Evolutionary conservation across 2,888 invertebrate genomes (phyloP), one percentile per base, ranked within the genome.

Genomic region (Cephus pulcher): DNA sequence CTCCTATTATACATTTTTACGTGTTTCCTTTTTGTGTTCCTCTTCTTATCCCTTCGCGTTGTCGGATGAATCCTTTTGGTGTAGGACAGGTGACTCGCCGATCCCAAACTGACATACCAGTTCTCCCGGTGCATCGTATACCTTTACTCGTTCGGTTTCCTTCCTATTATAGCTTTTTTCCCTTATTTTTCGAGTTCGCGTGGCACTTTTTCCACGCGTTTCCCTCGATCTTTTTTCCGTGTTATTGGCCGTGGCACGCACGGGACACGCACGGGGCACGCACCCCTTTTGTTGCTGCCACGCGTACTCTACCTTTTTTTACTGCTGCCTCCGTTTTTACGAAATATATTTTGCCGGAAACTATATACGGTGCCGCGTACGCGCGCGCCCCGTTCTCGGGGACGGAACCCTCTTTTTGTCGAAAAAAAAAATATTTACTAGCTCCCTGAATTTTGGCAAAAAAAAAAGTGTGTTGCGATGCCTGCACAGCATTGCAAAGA

Each of bases 281-380:
- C 82, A 82, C 80, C 82, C 82, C 79, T 83, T 83, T 80, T 81
- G 79, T 81, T 56, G 75, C 34, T 40, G 79, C 79, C 83, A 82
- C 83, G 82, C 82, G 83, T 80, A 15, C 40, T 40, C 40, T 40
- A 40, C 15, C 40, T 40, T 40, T 40, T 40, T 78, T 74, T 34
- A 76, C 80, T 35, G 40, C 40, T 73, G 80, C 80, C 80, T 82
- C 83, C 81, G 79, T 12, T 70, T 70, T 70, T 70, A 11, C 70
- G 33, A 70, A 12, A 83, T 81, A 82, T 82, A 35, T 83, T 78
- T 73, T 73, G 32, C 35, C 75, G 75, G 70, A 76, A 78, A 71
- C 32, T 34, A 73, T 40, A 40, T 4, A 15, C 77, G 75, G 81
- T 79, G 78, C 69, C 80, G 75, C 73, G 75, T 79, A 80, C 83